Evolutionary conservation across 2,113 vertebrate species (phyloP).

Genomic region (Corvus moneduloides): DNA sequence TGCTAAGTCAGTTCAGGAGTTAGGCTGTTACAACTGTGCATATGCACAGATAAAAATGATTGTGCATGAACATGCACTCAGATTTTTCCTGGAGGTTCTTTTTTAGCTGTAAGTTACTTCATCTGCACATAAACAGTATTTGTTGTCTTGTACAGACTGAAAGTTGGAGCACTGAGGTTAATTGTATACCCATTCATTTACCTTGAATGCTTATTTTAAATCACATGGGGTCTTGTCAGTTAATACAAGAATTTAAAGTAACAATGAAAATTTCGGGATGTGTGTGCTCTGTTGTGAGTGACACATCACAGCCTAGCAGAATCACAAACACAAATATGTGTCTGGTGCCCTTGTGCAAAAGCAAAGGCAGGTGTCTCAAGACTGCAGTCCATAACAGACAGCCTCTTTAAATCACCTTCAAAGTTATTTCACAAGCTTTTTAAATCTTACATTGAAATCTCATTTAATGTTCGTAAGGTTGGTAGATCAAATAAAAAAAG

Average conservation of each 20-base stretch:
- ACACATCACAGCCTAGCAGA: not conserved
- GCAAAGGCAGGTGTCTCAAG: not conserved
- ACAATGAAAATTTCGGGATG: not conserved
- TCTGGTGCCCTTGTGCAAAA: not conserved
- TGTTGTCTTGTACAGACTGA: not conserved
- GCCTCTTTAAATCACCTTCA: not conserved
- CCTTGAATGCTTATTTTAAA: not conserved
- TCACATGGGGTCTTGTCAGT: not conserved
- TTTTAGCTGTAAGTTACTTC: not conserved
- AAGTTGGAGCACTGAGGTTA: not conserved
- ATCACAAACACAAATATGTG: not conserved
- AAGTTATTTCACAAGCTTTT: not conserved
- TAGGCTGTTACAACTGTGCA: not conserved
- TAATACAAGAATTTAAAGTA: not conserved
- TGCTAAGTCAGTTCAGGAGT: not conserved
- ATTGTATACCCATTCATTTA: not conserved
- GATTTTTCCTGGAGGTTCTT: not conserved
- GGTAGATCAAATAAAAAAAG: not conserved
- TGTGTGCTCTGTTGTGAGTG: not conserved
- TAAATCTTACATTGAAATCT: not conserved
- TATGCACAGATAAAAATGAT: not conserved
- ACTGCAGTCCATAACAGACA: not conserved
- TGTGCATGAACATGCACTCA: not conserved
- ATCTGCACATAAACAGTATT: not conserved
- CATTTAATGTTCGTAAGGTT: not conserved